Conservation (phyloP, 2,797 vertebrate genomes). For the Megalops cyprinoides region DNA sequence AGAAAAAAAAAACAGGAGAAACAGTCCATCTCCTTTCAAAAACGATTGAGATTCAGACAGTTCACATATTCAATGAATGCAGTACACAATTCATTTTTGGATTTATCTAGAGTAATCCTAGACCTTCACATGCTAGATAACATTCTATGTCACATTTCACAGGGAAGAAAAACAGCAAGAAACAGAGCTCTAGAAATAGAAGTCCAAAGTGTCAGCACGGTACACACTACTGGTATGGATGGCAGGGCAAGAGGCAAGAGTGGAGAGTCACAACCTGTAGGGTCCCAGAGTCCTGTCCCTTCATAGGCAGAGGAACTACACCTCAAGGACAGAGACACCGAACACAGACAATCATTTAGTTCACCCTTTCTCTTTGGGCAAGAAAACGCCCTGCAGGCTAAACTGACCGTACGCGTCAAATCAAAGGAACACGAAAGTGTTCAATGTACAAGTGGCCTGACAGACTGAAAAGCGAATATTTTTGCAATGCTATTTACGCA, state of each 20-base stretch:
- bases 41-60: not conserved
- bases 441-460: not conserved
- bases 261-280: not conserved
- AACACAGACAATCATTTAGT: slow-evolving; percentile 9
- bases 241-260: slow-evolving; percentile 3
- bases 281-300: not conserved
- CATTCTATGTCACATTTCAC: slow-evolving; percentile 19
- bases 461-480: not conserved
- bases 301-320: slow-evolving; percentile 15
- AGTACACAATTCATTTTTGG: not conserved
- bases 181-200: not conserved
- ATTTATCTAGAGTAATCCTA: not conserved
- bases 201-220: not conserved
- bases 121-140: slow-evolving; percentile 17
- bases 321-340: not conserved
- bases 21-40: not conserved
- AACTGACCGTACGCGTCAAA: not conserved
- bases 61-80: slow-evolving; percentile 6
- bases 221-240: not conserved
- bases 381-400: not conserved
- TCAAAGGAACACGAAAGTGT: not conserved
- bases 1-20: not conserved
- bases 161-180: slow-evolving; percentile 10
- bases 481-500: not conserved
- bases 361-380: not conserved